Conservation (phyloP, 2,113 vertebrate species). For the Isurus oxyrinchus region DNA sequence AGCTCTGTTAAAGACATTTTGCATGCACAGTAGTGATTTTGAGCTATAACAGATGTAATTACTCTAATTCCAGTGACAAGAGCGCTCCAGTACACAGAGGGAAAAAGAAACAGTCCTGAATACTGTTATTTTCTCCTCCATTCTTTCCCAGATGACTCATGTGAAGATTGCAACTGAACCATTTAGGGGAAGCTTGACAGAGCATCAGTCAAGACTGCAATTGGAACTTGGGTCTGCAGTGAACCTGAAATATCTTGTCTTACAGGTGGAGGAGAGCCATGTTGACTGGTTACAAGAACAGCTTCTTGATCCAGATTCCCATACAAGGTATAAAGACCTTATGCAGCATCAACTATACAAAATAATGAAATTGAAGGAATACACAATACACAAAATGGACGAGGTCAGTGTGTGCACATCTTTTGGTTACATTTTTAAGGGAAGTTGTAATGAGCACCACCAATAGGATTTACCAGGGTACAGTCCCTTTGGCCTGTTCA, state of each 20-base stretch:
- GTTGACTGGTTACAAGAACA: neutral
- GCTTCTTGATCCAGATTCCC: neutral
- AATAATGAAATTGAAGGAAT: neutral
- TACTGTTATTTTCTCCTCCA: neutral
- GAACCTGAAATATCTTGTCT: neutral
- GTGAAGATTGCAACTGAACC: neutral
- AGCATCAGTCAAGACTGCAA: neutral
- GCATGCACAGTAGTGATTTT: neutral
- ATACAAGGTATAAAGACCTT: neutral
- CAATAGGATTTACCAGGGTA: neutral
- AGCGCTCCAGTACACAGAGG: neutral
- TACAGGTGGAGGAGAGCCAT: neutral
- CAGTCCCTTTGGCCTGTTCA: neutral
- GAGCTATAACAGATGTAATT: neutral
- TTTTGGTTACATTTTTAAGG: neutral
- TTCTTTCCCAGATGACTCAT: neutral
- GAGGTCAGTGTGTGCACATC: neutral
- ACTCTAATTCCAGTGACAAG: neutral
- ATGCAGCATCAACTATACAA: neutral
- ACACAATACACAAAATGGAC: neutral
- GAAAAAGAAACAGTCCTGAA: neutral
- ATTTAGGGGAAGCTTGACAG: neutral
- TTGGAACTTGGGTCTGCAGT: neutral
- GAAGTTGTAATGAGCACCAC: neutral
- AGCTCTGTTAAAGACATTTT: neutral